phyloP scores from a whole-genome alignment of 2,797 vertebrate genomes.

The Glyptemys insculpta region DNA sequence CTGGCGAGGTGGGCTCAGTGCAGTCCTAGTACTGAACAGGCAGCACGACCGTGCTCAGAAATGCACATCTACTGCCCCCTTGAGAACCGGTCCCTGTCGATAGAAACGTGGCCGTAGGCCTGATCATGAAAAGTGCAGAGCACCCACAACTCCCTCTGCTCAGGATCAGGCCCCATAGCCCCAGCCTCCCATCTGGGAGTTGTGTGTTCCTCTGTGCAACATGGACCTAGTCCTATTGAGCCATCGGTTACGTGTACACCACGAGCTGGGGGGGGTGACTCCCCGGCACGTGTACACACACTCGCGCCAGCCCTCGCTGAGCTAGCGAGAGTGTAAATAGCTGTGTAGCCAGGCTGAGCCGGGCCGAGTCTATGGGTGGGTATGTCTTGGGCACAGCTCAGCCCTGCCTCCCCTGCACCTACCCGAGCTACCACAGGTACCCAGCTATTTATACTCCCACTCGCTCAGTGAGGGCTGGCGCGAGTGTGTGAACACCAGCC shows the following conservation, averaged over 20 bases:
- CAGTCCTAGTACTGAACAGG: constrained; percentile 9
- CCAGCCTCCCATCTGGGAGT: background rate
- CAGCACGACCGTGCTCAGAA: background rate
- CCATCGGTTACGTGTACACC: background rate
- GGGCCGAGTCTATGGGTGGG: too few relatives aligned
- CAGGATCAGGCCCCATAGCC: background rate
- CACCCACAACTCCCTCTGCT: background rate
- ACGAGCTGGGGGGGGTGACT: background rate
- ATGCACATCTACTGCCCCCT: background rate
- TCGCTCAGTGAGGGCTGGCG: background rate
- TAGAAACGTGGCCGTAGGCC: background rate
- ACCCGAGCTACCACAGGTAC: too few relatives aligned
- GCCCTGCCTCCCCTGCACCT: background rate
- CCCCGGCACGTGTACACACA: too few relatives aligned
- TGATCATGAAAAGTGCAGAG: background rate
- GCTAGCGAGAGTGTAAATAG: background rate
- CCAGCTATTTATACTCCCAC: background rate
- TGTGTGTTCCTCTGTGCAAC: background rate
- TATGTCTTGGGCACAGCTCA: background rate
- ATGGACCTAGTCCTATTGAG: background rate
- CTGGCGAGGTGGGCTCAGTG: background rate
- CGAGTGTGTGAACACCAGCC: background rate
- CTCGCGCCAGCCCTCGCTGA: rapidly evolving
- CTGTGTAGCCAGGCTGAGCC: background rate
- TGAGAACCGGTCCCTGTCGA: rapidly evolving